phyloP scores from a whole-genome alignment of 2,888 invertebrate genomes.

The Hemithea aestivaria region DNA sequence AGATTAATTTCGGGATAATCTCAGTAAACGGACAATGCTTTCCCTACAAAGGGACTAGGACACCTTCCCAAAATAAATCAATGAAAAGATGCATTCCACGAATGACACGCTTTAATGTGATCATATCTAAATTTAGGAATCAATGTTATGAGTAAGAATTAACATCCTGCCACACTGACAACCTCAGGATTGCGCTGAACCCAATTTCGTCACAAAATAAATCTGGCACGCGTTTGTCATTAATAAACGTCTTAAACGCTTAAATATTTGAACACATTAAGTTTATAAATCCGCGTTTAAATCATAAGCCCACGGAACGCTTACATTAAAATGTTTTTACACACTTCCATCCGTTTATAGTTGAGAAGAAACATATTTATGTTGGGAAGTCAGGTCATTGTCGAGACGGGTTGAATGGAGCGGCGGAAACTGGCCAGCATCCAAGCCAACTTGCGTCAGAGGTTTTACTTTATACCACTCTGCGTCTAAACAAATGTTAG shows the following conservation, averaged over 20 bases:
- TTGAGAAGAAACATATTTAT: conserved; percentile 32
- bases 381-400: conserved; percentile 68
- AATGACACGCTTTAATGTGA: too few species aligned
- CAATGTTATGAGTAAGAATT: too few species aligned
- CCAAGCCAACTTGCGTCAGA: conserved; percentile 68
- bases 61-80: too few species aligned
- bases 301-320: conserved; percentile 2
- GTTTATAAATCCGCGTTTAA: not conserved
- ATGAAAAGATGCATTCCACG: too few species aligned
- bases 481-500: conserved; percentile 12
- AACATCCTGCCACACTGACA: too few species aligned
- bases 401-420: conserved; percentile 68
- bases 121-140: too few species aligned
- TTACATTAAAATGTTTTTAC: conserved; percentile 14
- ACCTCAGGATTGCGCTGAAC: not conserved
- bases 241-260: too few species aligned
- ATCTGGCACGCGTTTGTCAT: too few species aligned
- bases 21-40: too few species aligned
- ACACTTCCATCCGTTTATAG: conserved; percentile 8
- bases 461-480: conserved; percentile 11
- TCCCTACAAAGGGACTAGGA: too few species aligned
- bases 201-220: not conserved
- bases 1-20: not conserved
- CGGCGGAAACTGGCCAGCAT: conserved; percentile 62
- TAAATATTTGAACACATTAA: not conserved